Conservation (phyloP, 2,797 vertebrate species). For the Semotilus atromaculatus region DNA sequence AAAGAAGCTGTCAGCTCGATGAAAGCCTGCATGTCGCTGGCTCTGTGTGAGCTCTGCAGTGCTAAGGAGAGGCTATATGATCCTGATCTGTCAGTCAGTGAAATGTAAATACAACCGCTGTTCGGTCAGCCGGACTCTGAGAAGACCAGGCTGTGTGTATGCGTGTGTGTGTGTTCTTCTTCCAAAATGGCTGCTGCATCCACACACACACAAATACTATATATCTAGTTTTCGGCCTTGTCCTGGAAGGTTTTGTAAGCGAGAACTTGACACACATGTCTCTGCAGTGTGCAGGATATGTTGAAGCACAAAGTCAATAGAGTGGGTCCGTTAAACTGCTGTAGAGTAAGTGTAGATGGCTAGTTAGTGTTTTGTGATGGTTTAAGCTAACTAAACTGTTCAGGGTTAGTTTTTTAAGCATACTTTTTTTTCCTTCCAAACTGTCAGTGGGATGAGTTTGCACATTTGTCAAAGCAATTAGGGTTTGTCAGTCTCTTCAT, state of each 20-base stretch:
- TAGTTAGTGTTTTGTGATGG: constrained; percentile 31
- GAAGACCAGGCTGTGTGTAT: constrained; percentile 21
- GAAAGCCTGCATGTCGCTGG: constrained; percentile 46
- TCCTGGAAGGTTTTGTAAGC: constrained; percentile 29
- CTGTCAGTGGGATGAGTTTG: constrained; percentile 39
- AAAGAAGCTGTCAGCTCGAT: constrained; percentile 57
- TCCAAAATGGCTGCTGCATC: neutral
- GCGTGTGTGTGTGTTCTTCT: constrained; percentile 17
- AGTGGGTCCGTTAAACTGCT: constrained; percentile 11
- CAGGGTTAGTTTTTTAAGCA: neutral
- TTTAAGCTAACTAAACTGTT: neutral
- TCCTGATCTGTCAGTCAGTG: constrained; percentile 56
- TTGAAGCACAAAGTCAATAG: constrained; percentile 55
- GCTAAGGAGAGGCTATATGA: constrained; percentile 48
- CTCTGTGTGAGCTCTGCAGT: constrained; percentile 49
- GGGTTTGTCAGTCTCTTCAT: constrained; percentile 40
- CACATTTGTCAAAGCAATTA: constrained; percentile 25
- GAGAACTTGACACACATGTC: constrained; percentile 51
- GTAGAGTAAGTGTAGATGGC: constrained; percentile 21
- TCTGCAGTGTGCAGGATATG: constrained; percentile 41
- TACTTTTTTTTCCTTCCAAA: neutral
- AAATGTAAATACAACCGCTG: constrained; percentile 50
- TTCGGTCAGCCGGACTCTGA: constrained; percentile 23
- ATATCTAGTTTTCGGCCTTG: constrained; percentile 32
- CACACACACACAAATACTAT: neutral